A percentile compares a stretch with the other conserved stretches of the same genome.
Evolutionary conservation across 1,140 invertebrate species (phyloP).

Genomic region (Carposina sasakii): DNA sequence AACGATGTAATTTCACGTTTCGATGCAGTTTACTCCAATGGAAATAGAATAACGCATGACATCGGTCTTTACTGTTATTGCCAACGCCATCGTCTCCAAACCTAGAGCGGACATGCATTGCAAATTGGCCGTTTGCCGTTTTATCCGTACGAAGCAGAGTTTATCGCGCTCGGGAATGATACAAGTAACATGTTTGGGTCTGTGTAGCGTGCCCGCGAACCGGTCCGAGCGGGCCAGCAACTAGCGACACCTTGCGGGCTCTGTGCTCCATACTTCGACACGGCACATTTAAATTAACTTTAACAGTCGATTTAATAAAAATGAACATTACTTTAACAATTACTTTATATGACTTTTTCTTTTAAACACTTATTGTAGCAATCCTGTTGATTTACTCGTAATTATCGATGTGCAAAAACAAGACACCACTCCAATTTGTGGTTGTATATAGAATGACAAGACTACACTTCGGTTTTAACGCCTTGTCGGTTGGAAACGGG

Average conservation of each 20-base stretch:
- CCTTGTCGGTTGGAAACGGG: conserved; percentile 50
- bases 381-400: no score
- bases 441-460: conserved; percentile 28
- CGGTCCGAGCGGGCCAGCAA: conserved; percentile 66
- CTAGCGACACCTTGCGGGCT: conserved; percentile 57
- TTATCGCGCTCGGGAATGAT: conserved; percentile 37
- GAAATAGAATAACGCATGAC: no score
- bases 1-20: no score
- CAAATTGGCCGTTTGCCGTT: conserved; percentile 54
- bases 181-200: conserved; percentile 44
- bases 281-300: conserved; percentile 69
- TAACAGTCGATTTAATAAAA: conserved; percentile 55
- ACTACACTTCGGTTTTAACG: conserved; percentile 45
- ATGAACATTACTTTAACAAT: conserved; percentile 58
- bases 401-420: no score
- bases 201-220: conserved; percentile 55
- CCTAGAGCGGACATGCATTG: no score
- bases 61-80: no score
- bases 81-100: no score
- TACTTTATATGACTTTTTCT: no score
- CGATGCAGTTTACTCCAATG: conserved; percentile 33
- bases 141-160: conserved; percentile 44
- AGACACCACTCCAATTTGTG: conserved; percentile 32
- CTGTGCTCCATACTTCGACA: conserved; percentile 52
- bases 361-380: neutral